A percentile compares a stretch with the other conserved stretches of the same genome.
phyloP scores from a whole-genome alignment of 2,888 invertebrate species.

The Platycheirus rosarum region DNA sequence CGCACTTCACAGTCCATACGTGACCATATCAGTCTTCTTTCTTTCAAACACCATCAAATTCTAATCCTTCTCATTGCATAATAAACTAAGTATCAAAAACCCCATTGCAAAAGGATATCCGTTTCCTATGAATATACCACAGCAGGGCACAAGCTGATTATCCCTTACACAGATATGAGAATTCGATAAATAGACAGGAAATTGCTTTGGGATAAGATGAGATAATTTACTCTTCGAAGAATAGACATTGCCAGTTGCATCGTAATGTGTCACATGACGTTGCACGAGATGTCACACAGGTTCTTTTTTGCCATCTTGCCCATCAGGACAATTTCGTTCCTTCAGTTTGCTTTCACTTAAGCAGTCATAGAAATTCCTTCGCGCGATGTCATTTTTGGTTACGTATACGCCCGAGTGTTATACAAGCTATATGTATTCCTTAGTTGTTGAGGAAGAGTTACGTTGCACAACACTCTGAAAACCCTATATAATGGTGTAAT shows the following conservation, averaged over 20 bases:
- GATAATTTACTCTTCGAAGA: slow-evolving; percentile 43
- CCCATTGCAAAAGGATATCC: slow-evolving; percentile 2
- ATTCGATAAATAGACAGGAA: slow-evolving; percentile 42
- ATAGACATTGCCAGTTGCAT: slow-evolving; percentile 21
- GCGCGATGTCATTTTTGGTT: slow-evolving; percentile 17
- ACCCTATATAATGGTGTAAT: slow-evolving; percentile 18
- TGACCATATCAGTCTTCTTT: slow-evolving; percentile 8
- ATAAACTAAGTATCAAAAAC: neutral
- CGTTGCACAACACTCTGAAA: slow-evolving; percentile 15
- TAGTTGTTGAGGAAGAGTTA: neutral
- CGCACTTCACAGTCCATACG: neutral
- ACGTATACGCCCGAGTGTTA: slow-evolving; percentile 42
- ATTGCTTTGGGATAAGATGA: slow-evolving; percentile 59
- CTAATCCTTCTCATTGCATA: slow-evolving; percentile 37
- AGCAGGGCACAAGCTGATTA: slow-evolving; percentile 23
- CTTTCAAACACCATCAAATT: neutral
- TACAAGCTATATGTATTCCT: neutral
- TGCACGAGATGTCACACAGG: slow-evolving; percentile 52
- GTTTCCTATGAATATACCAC: neutral
- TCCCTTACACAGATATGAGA: slow-evolving; percentile 22
- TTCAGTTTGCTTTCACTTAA: neutral
- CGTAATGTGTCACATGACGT: slow-evolving; percentile 49
- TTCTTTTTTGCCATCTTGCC: too few relatives aligned
- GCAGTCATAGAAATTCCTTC: slow-evolving; percentile 24
- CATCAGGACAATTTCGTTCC: slow-evolving; percentile 4